Evolutionary conservation across 1,140 invertebrate genomes (phyloP), one percentile per base, ranked within the genome.

Genomic region (Heliothis virescens): DNA sequence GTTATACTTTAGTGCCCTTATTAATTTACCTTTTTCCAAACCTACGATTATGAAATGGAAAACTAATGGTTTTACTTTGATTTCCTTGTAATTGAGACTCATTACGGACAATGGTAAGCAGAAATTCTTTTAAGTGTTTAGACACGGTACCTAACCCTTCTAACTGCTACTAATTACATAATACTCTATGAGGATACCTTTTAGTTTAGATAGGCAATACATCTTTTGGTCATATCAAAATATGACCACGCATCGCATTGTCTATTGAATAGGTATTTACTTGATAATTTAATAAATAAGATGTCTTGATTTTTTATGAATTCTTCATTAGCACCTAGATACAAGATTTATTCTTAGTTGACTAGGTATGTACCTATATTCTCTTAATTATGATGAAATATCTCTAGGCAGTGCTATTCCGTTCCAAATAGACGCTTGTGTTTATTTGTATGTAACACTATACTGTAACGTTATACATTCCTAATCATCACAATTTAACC

Each of bases 401-500:
- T 76, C 48, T 76, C 74, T 5, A 12, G n/a, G 73, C 12, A 60
- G 57, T 60, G 41, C 55, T 75, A 52, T 65, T 76, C 63, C 74
- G 74, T 76, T 60, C 74, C 53, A 79, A 79, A 79, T 79, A 73
- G 77, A 62, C 57, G 77, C 29, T 55, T 79, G 55, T 71, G 21
- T 71, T 71, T 79, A 29, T 29, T 55, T 79, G 53, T 76, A 76
- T 84, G 76, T 74, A 85, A 85, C 67, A 18, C 63, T 47, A 83
- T 79, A 77, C 47, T 71, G 85, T 85, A 87, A 87, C 79, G 21
- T 75, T 78, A 87, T 80, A 85, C 86, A 78, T 72, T 86, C 82
- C 83, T 87, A 89, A 87, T 89, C 82, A 89, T 87, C 85, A 82
- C 87, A 82, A 84, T 87, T 86, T 83, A 88, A 87, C 86, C 87